phyloP scores from a whole-genome alignment of 1,140 invertebrate genomes.

The Aphaenogaster rudis region DNA sequence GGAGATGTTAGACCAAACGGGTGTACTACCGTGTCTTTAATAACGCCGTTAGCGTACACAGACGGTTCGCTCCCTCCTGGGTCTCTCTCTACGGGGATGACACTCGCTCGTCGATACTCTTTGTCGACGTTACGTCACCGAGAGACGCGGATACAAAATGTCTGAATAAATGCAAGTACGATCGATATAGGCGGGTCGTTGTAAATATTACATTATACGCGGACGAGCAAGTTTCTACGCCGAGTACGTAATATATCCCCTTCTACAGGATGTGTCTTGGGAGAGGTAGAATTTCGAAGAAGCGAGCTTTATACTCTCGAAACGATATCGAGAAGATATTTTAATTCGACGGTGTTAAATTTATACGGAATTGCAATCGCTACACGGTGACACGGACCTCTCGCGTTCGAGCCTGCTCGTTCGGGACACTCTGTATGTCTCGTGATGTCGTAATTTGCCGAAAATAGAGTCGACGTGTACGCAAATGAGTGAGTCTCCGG shows the following conservation, averaged over 20 bases:
- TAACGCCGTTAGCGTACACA: slow-evolving; percentile 20
- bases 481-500: slow-evolving; percentile 39
- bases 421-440: slow-evolving; percentile 17
- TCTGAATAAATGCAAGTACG: slow-evolving; percentile 61
- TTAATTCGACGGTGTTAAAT: neutral
- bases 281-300: slow-evolving; percentile 11
- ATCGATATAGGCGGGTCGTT: slow-evolving; percentile 51
- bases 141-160: slow-evolving; percentile 32
- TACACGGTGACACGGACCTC: no score
- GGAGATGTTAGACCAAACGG: neutral
- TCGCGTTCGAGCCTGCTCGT: neutral
- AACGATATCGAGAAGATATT: neutral
- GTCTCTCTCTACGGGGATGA: slow-evolving; percentile 4
- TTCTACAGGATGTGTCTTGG: neutral
- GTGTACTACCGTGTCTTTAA: slow-evolving; percentile 12
- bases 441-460: slow-evolving; percentile 64
- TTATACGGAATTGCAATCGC: neutral
- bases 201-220: slow-evolving; percentile 47
- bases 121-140: slow-evolving; percentile 52
- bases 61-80: neutral
- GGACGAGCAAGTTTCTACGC: slow-evolving; percentile 35
- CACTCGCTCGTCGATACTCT: slow-evolving; percentile 40
- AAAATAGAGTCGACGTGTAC: slow-evolving; percentile 61
- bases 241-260: slow-evolving; percentile 23
- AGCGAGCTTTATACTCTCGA: neutral